These are phyloP conservation scores for Triplophysa siluroides DNA, from an alignment of 2,113 vertebrate species.

Conservation along the genomic window DNA sequence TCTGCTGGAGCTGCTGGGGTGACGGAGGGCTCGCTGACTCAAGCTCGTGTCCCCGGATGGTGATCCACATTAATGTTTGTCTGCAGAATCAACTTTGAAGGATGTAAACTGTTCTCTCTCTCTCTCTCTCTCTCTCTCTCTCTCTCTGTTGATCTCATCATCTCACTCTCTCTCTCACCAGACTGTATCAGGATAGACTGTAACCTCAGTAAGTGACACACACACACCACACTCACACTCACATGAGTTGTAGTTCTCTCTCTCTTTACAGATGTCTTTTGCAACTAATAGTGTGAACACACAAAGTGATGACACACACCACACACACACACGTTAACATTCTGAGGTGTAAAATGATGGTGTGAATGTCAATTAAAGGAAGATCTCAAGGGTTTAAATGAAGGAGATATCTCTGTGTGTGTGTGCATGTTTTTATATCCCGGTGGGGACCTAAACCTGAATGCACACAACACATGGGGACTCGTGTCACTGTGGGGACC, in stretches of 20 bases:
- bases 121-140: constrained; percentile 65
- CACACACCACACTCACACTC: constrained; percentile 28
- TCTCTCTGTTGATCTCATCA: constrained; percentile 73
- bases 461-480: too few relatives aligned
- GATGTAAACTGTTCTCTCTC: constrained; percentile 84
- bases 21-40: constrained; percentile 66
- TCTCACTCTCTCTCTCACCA: constrained; percentile 83
- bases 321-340: constrained; percentile 32
- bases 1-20: too few relatives aligned
- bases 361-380: constrained; percentile 64
- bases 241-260: not conserved
- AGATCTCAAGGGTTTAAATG: constrained; percentile 50
- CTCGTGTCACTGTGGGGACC: too few relatives aligned
- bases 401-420: constrained; percentile 57
- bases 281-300: not conserved
- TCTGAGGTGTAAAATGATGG: constrained; percentile 42
- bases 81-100: constrained; percentile 92
- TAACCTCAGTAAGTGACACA: constrained; percentile 89
- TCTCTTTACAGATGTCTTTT: not conserved
- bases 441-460: too few relatives aligned
- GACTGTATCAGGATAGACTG: constrained; percentile 98
- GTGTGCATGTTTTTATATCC: too few relatives aligned
- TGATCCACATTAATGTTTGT: constrained; percentile 76
- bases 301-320: constrained; percentile 47
- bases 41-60: constrained; percentile 85